Base-by-base conservation (phyloP, 1,140 invertebrate species). In the Diprion similis region DNA sequence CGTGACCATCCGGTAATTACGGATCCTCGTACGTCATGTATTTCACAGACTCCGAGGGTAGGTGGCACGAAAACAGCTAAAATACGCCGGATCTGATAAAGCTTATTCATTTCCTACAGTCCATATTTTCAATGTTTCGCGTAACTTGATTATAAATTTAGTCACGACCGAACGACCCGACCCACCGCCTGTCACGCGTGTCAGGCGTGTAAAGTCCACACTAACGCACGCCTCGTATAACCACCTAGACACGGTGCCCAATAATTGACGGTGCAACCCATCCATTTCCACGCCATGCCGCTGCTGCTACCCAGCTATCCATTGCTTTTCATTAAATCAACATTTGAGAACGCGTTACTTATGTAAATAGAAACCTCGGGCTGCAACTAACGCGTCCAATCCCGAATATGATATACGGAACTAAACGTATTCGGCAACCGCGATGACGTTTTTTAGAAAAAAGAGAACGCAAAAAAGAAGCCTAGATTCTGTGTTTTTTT, bases 21-120 rank as follows among this genome's bases (percentile, higher is more conserved):
- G 51, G 51, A 59, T 59, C 51, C 51, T 59, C 51, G 51, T 59
- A 59, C 51, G 51, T 59, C 51, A 59, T 59, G 51, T 59, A 59
- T 59, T 59, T 59, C n/a, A 4, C 24, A 37, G 24, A 37, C 24
- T 37, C 24, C 24, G 24, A 6, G 24, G 1, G 24, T 37, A 37
- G 24, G 24, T 37, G 24, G 24, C 24, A 37, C 24, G 24, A 37
- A 37, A 59, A 59, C 11, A 59, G 11, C 11, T 59, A 17, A 59
- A 59, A 59, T 59, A 59, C n/a, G 51, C 51, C n/a, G 51, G n/a
- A 59, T 59, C 51, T 59, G 51, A 59, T 59, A 59, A 15, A 59
- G 51, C 51, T 59, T 15, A 13, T 59, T 59, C 51, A 59, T 59
- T 59, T 59, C 51, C 51, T 59, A 37, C 24, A 59, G 51, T 59